A percentile compares a stretch with the other conserved stretches of the same genome.
These are phyloP conservation scores for Stigmatopora argus DNA, from an alignment of 2,113 vertebrate species.

Conservation along the genomic window DNA sequence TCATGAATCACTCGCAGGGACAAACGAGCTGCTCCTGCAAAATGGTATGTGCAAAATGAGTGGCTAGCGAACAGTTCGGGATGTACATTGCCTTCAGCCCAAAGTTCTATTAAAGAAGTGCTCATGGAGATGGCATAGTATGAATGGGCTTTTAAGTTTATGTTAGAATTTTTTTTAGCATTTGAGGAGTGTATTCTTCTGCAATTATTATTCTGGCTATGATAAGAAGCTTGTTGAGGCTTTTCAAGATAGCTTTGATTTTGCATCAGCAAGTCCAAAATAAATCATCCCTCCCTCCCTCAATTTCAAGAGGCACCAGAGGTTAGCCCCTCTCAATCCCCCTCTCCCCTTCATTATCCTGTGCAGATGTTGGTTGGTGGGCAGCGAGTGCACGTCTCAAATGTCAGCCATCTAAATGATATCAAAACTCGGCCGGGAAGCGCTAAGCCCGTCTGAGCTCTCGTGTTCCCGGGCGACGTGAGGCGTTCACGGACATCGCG, in stretches of 20 bases:
- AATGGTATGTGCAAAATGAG: no score
- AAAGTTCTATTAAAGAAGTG: no score
- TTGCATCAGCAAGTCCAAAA: conserved; percentile 21
- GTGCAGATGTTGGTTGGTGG: conserved; percentile 61
- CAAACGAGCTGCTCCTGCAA: no score
- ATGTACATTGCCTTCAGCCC: no score
- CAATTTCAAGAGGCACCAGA: background rate
- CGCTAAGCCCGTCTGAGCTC: conserved; percentile 52
- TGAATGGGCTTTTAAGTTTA: background rate
- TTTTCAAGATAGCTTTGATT: background rate
- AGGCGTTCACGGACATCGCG: conserved; percentile 63
- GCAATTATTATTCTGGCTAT: no score
- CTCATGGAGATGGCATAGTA: no score
- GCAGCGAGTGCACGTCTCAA: conserved; percentile 45
- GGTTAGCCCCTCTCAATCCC: conserved; percentile 2
- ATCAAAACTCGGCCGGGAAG: conserved; percentile 62
- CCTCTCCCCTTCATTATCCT: conserved; percentile 51
- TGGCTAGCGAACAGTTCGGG: no score
- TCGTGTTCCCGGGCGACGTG: conserved; percentile 52
- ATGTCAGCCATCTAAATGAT: conserved; percentile 69
- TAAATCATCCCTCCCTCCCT: background rate
- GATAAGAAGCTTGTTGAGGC: background rate
- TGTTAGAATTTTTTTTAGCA: background rate
- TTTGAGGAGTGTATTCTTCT: background rate
- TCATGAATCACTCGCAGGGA: no score